Percentiles rank a stretch among this genome's conserved stretches.
Evolutionary conservation across 2,113 vertebrate species (phyloP).

Genomic region (Casuarius casuarius): DNA sequence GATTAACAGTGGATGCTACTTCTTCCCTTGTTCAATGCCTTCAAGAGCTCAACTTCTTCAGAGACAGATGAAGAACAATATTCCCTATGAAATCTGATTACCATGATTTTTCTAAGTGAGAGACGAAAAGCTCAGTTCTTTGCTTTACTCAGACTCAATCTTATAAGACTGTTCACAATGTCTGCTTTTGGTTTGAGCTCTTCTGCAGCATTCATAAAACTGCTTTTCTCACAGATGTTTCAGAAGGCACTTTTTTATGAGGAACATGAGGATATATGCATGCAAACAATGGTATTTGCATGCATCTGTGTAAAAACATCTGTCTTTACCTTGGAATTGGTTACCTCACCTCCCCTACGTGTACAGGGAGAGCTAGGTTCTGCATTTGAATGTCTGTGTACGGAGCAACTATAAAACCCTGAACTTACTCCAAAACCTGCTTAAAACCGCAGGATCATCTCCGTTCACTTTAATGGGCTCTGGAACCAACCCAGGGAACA

Average conservation of each 20-base stretch:
- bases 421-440: neutral
- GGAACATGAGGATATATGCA: fast-evolving
- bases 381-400: neutral
- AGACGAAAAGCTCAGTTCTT: neutral
- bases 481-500: neutral
- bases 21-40: neutral
- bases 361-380: neutral
- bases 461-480: neutral
- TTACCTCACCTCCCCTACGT: neutral
- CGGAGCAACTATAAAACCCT: neutral
- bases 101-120: neutral
- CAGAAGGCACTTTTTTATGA: neutral
- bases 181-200: neutral
- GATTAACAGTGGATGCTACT: neutral
- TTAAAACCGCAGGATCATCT: neutral
- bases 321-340: neutral
- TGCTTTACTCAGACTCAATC: neutral
- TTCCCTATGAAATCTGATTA: neutral
- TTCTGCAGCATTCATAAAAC: neutral
- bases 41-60: neutral
- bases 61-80: neutral
- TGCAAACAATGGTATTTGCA: neutral
- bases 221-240: neutral
- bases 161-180: fast-evolving
- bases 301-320: neutral